Evolutionary conservation across 2,113 vertebrate genomes (phyloP).

Genomic region (Coregonus clupeaformis): DNA sequence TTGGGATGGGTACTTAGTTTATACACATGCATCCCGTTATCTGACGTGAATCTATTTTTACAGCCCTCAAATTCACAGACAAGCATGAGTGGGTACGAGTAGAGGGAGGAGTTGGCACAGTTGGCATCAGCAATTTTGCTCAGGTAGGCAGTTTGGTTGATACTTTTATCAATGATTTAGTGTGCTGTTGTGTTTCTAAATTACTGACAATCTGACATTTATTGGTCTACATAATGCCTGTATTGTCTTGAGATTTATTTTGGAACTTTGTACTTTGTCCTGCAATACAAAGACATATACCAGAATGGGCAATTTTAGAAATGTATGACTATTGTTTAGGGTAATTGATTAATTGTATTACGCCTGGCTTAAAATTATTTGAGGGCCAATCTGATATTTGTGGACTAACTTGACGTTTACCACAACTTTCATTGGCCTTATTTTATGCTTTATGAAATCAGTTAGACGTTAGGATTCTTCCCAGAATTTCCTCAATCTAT

Average conservation of each 20-base stretch:
- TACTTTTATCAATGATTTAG: not conserved
- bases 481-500: not conserved
- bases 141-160: constrained; percentile 78
- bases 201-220: constrained; percentile 11
- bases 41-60: constrained; percentile 37
- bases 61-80: constrained; percentile 95
- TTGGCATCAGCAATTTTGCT: constrained; percentile 96
- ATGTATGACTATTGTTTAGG: constrained; percentile 46
- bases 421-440: not conserved
- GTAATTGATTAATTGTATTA: constrained; percentile 14
- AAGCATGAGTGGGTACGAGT: constrained; percentile 96
- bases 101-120: constrained; percentile 84
- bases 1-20: not conserved
- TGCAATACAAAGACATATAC: constrained; percentile 1
- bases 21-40: not conserved
- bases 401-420: not conserved
- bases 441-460: not conserved
- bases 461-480: not conserved
- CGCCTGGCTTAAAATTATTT: not conserved
- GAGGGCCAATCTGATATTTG: not conserved
- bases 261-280: constrained; percentile 49
- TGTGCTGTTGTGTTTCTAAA: constrained; percentile 24
- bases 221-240: constrained; percentile 1
- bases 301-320: constrained; percentile 27
- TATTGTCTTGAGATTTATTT: not conserved